Evolutionary conservation across 2,888 invertebrate species (phyloP).

Genomic region (Xanthorhoe designata): DNA sequence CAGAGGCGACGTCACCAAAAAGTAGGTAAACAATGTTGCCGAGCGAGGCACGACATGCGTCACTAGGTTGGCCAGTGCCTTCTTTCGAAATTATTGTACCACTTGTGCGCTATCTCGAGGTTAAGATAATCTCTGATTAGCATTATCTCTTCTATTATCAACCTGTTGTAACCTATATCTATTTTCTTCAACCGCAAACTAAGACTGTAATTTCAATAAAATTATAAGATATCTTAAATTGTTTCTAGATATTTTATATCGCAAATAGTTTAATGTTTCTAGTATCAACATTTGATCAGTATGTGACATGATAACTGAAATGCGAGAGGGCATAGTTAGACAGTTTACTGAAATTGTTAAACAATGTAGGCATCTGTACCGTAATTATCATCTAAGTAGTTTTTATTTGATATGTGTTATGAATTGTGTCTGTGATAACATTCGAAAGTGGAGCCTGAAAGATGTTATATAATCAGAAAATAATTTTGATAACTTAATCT

Average conservation of each 20-base stretch:
- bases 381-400: no score
- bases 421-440: no score
- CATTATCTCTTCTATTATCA: conserved; percentile 32
- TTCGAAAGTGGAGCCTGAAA: no score
- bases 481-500: no score
- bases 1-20: conserved; percentile 46
- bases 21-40: conserved; percentile 56
- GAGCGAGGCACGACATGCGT: conserved; percentile 42
- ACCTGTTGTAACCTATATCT: not conserved
- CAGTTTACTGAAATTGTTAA: not conserved
- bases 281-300: no score
- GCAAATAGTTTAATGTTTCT: not conserved
- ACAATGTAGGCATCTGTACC: no score
- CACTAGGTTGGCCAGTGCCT: conserved; percentile 46
- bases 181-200: no score
- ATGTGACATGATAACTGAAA: not conserved
- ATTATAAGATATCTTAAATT: no score
- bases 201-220: no score
- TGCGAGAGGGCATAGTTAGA: not conserved
- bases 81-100: conserved; percentile 49
- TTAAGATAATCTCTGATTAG: conserved; percentile 65
- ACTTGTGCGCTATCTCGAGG: conserved; percentile 57
- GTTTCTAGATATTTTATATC: no score
- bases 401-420: no score
- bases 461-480: no score